Base-by-base conservation (phyloP, 2,888 invertebrate genomes). In the Pardosa pseudoannulata region DNA sequence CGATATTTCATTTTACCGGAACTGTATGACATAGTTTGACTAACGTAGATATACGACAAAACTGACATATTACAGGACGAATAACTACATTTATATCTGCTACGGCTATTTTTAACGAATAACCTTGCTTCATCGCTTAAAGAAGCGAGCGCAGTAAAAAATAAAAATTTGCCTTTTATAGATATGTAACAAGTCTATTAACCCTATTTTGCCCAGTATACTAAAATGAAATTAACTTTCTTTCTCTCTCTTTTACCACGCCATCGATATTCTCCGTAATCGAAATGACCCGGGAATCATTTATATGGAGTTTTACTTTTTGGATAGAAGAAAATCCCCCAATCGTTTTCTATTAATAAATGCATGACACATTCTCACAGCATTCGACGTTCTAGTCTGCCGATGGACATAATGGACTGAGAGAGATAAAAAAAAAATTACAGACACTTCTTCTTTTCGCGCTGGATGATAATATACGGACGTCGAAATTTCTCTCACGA, bases 281-380 rank as follows among this genome's bases (percentile, higher is more conserved):
- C 56, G 23, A 56, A 56, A 56, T 56, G 19, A 56, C 23, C 56
- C 56, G 23, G 5, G 23, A 23, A 56, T 56, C 56, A 56, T 56
- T 56, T 56, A 56, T 56, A 19, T 56, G 13, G 16, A 23, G 23
- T 56, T 56, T n/a, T n/a, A n/a, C n/a, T n/a, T n/a, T 23, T 5
- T 56, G 56, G n/a, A 56, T 56, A 56, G 23, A 56, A 56, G 23
- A 23, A 56, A 56, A 19, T 16, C 56, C 23, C n/a, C 19, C 5
- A 56, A 56, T 56, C 56, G 56, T 65, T 31, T 75, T 68, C 82
- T 75, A 82, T 82, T 82, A 75, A 82, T 82, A 82, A 82, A 82
- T 75, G 70, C 56, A 71, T 31, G 64, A 71, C 71, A 75, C 74
- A 65, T 56, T 23, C 56, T 56, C 1, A 56, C 19, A 6, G 23